Evolutionary conservation across 2,888 invertebrate genomes (phyloP), one percentile per base, ranked within the genome.

Genomic region (Sarcophaga subvicina): DNA sequence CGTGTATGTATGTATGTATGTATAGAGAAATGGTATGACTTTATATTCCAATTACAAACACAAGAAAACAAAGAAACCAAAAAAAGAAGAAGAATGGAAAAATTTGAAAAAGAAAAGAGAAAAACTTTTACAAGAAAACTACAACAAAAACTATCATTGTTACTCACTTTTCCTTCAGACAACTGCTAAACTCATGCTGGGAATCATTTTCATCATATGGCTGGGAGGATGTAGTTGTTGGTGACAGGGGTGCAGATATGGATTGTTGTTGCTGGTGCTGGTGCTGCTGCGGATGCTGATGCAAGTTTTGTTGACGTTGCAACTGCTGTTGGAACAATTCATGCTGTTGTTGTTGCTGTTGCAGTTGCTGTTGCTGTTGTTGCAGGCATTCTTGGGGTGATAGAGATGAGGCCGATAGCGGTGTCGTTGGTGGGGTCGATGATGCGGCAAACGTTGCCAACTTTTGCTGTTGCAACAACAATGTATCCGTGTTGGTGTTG

Each of bases 111-210:
- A 17, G 10, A 54, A 14, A 54, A 54, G 17, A 54, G 17, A 54
- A 12, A 54, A 17, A 54, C 54, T 54, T 54, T 54, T 54, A 37
- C 47, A 81, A 73, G 54, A 49, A 22, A 22, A 80, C 3, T 22
- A 60, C 10, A 59, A 69, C 37, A 64, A 80, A 5, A 80, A 5
- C 20, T 64, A 83, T 85, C 76, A 72, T 25, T 49, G 37, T 79
- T 90, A 93, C 93, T 93, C 91, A 93, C 93, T 93, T 93, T 91
- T 93, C 93, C 91, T 92, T 92, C 89, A 92, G 90, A 90, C 92
- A 92, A 91, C 91, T 91, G 90, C 90, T 91, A 90, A 90, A 91
- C 88, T 92, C 92, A 88, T 90, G 91, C 89, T 91, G 92, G 89
- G 90, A 89, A 76, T 88, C 80, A 87, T 87, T 88, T 37, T 89